Conservation (phyloP, 2,113 vertebrate species). For the Tragelaphus scriptus region DNA sequence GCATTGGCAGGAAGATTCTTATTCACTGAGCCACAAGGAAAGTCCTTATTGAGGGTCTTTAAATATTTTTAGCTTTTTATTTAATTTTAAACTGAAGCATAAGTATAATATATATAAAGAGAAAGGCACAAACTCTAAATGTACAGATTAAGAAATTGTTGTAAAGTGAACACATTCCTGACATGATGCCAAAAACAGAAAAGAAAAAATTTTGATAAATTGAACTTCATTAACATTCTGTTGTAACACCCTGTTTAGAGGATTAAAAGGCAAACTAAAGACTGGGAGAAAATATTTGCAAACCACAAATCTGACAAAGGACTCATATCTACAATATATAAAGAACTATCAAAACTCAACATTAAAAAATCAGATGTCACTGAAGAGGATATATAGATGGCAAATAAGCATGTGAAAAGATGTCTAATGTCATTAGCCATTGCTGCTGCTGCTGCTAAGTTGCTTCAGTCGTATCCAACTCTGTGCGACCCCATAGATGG, state of each 20-base stretch:
- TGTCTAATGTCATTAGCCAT: neutral
- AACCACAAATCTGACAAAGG: neutral
- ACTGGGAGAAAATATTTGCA: neutral
- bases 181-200: neutral
- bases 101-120: neutral
- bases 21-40: neutral
- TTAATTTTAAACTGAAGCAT: neutral
- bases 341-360: neutral
- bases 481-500: too few species aligned
- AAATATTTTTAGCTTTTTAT: neutral
- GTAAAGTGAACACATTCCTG: neutral
- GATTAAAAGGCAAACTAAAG: neutral
- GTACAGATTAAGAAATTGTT: neutral
- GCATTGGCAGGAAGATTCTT: neutral
- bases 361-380: neutral
- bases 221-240: neutral
- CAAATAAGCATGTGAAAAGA: neutral
- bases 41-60: neutral
- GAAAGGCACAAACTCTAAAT: neutral
- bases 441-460: neutral
- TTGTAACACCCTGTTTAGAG: neutral
- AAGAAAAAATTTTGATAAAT: neutral
- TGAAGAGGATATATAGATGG: neutral
- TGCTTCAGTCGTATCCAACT: too few species aligned
- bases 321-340: neutral